These are phyloP conservation scores for Gymnobelideus leadbeateri DNA, from an alignment of 2,113 vertebrate species.

Conservation along the genomic window DNA sequence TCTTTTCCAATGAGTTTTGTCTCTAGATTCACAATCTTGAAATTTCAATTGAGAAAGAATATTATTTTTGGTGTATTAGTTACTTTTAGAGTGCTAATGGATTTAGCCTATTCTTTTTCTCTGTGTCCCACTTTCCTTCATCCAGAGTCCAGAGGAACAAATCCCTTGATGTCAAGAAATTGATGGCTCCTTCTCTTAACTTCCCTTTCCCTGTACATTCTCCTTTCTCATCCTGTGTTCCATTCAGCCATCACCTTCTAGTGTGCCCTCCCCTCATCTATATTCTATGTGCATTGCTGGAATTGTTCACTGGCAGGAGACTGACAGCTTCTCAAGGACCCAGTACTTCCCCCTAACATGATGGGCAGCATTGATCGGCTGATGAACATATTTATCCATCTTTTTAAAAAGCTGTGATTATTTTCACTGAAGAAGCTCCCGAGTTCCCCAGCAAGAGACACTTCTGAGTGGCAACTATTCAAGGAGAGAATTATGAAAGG, in stretches of 20 bases:
- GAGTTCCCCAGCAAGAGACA: neutral
- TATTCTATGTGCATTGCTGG: neutral
- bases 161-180: neutral
- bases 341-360: neutral
- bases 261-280: neutral
- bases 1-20: neutral
- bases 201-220: neutral
- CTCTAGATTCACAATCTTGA: neutral
- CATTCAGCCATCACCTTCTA: neutral
- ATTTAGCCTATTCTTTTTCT: neutral
- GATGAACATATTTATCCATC: neutral
- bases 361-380: neutral
- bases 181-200: neutral
- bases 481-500: neutral
- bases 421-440: neutral
- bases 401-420: slow-evolving; percentile 4
- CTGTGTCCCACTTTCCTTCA: neutral
- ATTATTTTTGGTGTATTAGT: neutral
- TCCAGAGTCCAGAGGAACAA: neutral
- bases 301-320: neutral
- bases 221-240: neutral
- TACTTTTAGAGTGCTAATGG: neutral
- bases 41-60: neutral
- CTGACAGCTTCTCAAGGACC: neutral
- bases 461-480: neutral